Evolutionary conservation across 2,797 vertebrate species (phyloP).

Genomic region (Simalia tracyae): DNA sequence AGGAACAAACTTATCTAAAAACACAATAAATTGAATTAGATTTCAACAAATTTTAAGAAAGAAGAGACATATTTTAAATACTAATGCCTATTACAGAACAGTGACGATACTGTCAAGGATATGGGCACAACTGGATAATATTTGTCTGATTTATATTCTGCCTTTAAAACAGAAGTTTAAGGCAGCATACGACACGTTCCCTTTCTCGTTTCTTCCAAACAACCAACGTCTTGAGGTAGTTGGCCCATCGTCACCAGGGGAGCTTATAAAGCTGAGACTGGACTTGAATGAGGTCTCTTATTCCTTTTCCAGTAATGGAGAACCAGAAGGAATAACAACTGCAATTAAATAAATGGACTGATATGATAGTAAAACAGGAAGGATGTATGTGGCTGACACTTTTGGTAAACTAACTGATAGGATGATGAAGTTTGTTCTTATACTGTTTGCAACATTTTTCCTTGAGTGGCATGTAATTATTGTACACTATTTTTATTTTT

Average conservation of each 20-base stretch:
- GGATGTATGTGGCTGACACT: background rate
- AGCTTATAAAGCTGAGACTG: background rate
- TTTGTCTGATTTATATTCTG: background rate
- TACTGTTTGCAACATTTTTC: background rate
- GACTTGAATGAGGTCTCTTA: background rate
- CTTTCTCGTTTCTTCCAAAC: background rate
- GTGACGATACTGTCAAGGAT: background rate
- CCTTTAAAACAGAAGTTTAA: background rate
- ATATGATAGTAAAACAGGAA: background rate
- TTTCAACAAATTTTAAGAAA: background rate
- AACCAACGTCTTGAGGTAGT: background rate
- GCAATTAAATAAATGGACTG: background rate
- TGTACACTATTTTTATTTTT: background rate
- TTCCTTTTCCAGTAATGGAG: background rate
- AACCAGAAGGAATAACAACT: background rate
- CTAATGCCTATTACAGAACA: background rate
- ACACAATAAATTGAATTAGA: conserved; percentile 24
- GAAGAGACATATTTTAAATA: background rate
- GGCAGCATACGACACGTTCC: background rate
- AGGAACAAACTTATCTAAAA: conserved; percentile 47
- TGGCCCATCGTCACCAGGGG: background rate
- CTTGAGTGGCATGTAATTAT: background rate
- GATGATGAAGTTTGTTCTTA: conserved; percentile 65
- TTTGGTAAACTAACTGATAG: background rate
- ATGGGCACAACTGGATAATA: background rate